Evolutionary conservation across 2,113 vertebrate genomes (phyloP).

Genomic region (Pavo muticus): DNA sequence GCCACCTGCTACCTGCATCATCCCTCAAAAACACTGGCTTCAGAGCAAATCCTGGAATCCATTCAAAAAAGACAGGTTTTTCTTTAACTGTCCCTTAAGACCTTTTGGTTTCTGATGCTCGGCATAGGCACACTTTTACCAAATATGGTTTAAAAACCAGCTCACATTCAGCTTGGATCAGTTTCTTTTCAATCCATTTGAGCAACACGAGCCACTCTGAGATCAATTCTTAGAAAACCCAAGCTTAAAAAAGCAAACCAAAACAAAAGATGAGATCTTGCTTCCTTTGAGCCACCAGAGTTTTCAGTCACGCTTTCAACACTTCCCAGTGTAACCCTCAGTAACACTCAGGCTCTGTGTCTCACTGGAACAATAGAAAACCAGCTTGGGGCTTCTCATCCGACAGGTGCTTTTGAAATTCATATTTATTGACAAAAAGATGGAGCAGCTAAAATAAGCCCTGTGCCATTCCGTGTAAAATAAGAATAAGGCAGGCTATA

Average conservation of each 20-base stretch:
- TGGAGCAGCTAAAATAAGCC: not conserved
- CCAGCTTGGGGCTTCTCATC: too few relatives aligned
- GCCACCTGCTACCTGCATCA: not conserved
- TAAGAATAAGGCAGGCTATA: not conserved
- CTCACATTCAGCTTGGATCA: not conserved
- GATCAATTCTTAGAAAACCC: not conserved
- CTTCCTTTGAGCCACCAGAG: not conserved
- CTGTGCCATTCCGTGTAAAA: not conserved
- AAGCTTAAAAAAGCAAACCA: not conserved
- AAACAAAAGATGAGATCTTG: not conserved
- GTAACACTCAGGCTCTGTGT: not conserved
- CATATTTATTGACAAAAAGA: not conserved
- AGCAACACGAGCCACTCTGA: not conserved
- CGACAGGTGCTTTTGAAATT: not conserved
- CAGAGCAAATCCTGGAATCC: not conserved
- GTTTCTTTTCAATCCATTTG: not conserved
- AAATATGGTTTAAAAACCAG: not conserved
- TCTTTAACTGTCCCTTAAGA: not conserved
- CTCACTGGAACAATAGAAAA: not conserved
- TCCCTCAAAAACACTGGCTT: not conserved
- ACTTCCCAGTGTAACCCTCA: not conserved
- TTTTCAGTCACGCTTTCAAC: not conserved
- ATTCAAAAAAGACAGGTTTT: not conserved
- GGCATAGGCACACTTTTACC: not conserved
- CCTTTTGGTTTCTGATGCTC: not conserved